phyloP scores from a whole-genome alignment of 2,113 vertebrate genomes.

The Corythoichthys intestinalis region DNA sequence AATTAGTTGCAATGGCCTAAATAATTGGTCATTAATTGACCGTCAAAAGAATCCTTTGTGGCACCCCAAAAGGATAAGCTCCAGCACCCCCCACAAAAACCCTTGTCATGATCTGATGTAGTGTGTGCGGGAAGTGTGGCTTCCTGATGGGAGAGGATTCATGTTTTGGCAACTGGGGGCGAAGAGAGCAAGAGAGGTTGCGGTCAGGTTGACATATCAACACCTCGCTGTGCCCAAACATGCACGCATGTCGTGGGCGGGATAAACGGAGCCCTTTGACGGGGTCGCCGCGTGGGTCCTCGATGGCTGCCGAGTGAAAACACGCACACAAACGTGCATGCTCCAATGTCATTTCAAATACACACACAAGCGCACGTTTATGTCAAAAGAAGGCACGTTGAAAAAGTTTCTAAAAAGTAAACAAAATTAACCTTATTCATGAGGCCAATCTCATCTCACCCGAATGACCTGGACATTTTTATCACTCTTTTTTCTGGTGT shows the following conservation, averaged over 20 bases:
- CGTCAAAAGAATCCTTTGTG: no score
- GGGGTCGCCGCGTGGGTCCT: background rate
- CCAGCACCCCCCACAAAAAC: no score
- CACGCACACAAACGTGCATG: conserved; percentile 6
- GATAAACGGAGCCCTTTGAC: conserved; percentile 58
- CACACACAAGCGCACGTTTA: background rate
- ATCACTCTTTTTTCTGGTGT: no score
- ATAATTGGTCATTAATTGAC: no score
- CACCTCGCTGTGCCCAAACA: conserved; percentile 19
- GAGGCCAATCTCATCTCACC: background rate
- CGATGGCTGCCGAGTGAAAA: conserved; percentile 5
- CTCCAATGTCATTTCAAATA: conserved; percentile 2
- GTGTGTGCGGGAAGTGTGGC: conserved; percentile 41
- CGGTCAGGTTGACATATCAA: conserved; percentile 21
- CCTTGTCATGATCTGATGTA: background rate
- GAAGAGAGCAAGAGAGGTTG: conserved; percentile 15
- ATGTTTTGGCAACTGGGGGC: conserved; percentile 15
- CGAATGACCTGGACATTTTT: background rate
- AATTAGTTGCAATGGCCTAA: no score
- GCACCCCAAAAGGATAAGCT: no score
- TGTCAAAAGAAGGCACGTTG: background rate
- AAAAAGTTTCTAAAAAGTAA: no score
- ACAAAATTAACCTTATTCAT: no score
- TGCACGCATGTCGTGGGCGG: conserved; percentile 43
- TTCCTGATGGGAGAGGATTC: conserved; percentile 22